Evolutionary conservation across 2,888 invertebrate genomes (phyloP).

Genomic region (Ethmia dodecea): DNA sequence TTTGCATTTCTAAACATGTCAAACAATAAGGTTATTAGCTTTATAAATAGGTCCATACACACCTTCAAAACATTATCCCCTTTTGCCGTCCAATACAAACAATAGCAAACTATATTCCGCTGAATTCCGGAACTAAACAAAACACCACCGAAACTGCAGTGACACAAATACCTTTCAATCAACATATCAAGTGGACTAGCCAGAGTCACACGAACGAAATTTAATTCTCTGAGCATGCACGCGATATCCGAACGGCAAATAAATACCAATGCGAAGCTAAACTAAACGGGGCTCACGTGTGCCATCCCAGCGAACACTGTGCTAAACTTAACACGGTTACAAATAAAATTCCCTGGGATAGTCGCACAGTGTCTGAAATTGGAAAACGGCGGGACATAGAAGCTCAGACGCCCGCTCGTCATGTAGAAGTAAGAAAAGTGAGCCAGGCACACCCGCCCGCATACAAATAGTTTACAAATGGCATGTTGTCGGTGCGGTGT

Average conservation of each 20-base stretch:
- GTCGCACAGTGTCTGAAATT: conserved; percentile 17
- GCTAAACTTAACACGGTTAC: background rate
- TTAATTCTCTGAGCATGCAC: conserved; percentile 46
- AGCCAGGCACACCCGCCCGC: conserved; percentile 57
- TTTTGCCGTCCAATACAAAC: too few species aligned
- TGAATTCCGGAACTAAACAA: conserved; percentile 14
- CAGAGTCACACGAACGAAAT: conserved; percentile 42
- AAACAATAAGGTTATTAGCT: too few species aligned
- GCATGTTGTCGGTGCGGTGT: conserved; percentile 43
- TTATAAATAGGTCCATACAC: too few species aligned
- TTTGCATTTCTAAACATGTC: too few species aligned
- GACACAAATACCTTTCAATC: conserved; percentile 58
- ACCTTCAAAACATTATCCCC: too few species aligned
- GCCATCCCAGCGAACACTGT: conserved; percentile 6
- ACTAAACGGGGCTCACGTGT: conserved; percentile 16
- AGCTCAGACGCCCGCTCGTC: conserved; percentile 50
- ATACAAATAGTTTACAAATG: conserved; percentile 79
- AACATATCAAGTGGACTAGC: conserved; percentile 42
- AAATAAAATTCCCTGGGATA: too few species aligned
- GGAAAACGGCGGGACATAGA: conserved; percentile 35
- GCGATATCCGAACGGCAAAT: conserved; percentile 42
- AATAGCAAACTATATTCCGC: too few species aligned
- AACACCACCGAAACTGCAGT: conserved; percentile 10
- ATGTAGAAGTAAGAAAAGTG: conserved; percentile 71
- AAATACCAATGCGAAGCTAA: conserved; percentile 43